Base-by-base conservation (phyloP, 23 tunicate species). In the Halocynthia aurantium region DNA sequence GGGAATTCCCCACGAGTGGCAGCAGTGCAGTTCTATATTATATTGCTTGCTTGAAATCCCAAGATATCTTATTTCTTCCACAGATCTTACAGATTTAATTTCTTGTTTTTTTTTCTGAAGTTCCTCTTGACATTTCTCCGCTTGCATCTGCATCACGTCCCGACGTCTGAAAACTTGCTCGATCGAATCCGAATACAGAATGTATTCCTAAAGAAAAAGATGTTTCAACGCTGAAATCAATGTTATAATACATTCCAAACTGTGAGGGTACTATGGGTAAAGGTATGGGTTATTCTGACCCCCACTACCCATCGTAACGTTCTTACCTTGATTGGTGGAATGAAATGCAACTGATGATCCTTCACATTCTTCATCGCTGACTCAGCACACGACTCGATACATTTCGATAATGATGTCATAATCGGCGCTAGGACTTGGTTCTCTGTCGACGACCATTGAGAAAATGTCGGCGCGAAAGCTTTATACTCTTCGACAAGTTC, bases 381-480 rank as follows among this genome's bases (percentile, higher is more conserved):
- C 57, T 68, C 86, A 8, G 84, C 80, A 52, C 98, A 92, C 6
- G 78, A 61, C 12, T 78, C 93, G 44, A 92, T 0, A 44, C 91
- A 67, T 8, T 66, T 73, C 5, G 78, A 83, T 0, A 86, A 12
- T 11, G 93, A 92, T 10, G 82, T 81, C 83, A 92, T 84, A 11
- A 92, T 81, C 6, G 92, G 80, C 53, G 84, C 84, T 7, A 86
- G 55, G 22, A 78, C 80, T 22, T 92, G 81, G 52, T 86, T 73
- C 69, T 89, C 96, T 40, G 57, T 21, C 6, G 75, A 57, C 51
- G 88, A 86, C 98, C 98, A 92, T 22, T 50, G 56, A 31, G 88
- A 58, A 68, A 83, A 92, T 8, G 98, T 82, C 55, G 98, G 98
- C 0, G 78, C 73, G 62, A 83, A 82, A 51, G 86, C 98, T 52